Evolutionary conservation across 2,797 vertebrate species (phyloP).

Genomic region (Triplophysa bombifrons): DNA sequence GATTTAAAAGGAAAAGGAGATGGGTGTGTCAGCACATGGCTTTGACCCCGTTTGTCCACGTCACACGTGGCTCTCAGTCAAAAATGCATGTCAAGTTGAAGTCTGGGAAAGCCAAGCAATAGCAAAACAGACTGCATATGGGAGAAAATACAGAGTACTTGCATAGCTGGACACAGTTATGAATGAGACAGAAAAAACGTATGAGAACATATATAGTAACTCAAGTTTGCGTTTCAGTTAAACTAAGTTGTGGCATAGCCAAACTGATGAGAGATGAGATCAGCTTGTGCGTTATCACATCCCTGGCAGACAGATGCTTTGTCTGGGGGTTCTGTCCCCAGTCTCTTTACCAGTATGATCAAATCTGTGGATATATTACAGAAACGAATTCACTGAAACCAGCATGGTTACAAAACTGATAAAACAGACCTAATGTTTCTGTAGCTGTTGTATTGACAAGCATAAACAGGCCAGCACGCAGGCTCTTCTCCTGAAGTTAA

Average conservation of each 20-base stretch:
- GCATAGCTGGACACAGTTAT: conserved; percentile 1
- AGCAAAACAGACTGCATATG: neutral
- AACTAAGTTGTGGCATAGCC: neutral
- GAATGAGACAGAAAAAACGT: neutral
- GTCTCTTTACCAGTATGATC: neutral
- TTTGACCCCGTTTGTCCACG: conserved; percentile 22
- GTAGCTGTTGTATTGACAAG: neutral
- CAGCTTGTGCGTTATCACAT: conserved; percentile 10
- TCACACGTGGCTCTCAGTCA: conserved; percentile 18
- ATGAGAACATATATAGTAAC: neutral
- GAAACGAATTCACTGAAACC: neutral
- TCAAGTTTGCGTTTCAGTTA: neutral
- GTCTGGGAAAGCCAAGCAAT: conserved; percentile 15
- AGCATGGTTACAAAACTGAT: too few relatives aligned
- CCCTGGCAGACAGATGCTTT: conserved; percentile 1
- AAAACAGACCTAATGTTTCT: too few relatives aligned
- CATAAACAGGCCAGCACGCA: neutral
- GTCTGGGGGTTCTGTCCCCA: neutral
- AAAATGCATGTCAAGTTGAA: conserved; percentile 4
- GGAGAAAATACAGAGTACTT: neutral
- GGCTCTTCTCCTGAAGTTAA: conserved; percentile 15
- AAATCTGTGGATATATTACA: neutral
- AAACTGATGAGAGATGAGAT: neutral
- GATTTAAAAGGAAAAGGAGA: neutral
- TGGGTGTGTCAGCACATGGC: conserved; percentile 30